Conservation (phyloP, 2,888 invertebrate species). For the Eupithecia subumbrata region DNA sequence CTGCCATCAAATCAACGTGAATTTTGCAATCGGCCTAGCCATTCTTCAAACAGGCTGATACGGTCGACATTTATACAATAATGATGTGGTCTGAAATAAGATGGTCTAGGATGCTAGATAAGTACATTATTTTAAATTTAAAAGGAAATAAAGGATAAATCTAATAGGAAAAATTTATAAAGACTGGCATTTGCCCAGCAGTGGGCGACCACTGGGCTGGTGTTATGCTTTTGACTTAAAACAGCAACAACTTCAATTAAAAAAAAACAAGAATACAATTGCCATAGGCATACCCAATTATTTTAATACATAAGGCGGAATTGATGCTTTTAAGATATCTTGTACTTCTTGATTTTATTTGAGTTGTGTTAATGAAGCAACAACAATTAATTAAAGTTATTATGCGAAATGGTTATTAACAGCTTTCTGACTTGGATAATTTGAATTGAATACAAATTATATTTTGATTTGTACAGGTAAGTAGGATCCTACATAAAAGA, state of each 20-base stretch:
- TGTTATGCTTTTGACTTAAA: background rate
- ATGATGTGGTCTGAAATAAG: background rate
- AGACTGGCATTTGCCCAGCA: background rate
- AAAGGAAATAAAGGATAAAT: background rate
- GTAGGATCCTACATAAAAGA: background rate
- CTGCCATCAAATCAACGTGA: too few species aligned
- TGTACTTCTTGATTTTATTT: background rate
- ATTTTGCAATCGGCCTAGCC: too few species aligned
- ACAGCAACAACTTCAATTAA: background rate
- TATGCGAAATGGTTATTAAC: background rate
- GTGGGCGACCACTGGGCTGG: background rate
- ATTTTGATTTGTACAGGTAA: background rate
- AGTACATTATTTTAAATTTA: constrained; percentile 6
- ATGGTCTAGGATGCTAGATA: background rate
- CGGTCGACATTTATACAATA: background rate
- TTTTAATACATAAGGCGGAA: background rate
- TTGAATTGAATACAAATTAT: background rate
- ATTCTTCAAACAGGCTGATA: too few species aligned
- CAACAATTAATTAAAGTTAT: background rate
- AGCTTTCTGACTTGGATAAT: background rate
- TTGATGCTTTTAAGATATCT: background rate
- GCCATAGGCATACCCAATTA: background rate
- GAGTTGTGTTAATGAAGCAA: background rate
- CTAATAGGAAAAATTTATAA: background rate
- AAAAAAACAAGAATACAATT: background rate